phyloP scores from a whole-genome alignment of 2,797 vertebrate genomes.

The Megalops cyprinoides region DNA sequence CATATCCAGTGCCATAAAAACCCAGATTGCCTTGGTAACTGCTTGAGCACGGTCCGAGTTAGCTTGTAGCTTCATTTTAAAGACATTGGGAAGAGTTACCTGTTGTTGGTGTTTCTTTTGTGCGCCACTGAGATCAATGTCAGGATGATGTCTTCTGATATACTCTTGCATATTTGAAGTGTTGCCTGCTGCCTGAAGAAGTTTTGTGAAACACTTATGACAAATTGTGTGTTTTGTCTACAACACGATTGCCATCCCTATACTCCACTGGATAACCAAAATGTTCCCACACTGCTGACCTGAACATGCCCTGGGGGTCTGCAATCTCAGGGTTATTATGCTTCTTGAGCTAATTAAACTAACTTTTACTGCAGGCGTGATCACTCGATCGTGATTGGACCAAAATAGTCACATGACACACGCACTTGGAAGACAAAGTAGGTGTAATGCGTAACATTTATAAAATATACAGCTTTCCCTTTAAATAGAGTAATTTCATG shows the following conservation, averaged over 20 bases:
- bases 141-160: slow-evolving; percentile 22
- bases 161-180: slow-evolving; percentile 19
- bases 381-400: no score
- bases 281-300: slow-evolving; percentile 20
- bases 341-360: no score
- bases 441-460: no score
- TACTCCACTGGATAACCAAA: slow-evolving; percentile 31
- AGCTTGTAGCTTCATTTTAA: slow-evolving; percentile 8
- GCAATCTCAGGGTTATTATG: no score
- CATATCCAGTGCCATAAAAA: no score
- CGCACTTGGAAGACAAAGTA: no score
- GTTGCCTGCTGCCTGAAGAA: slow-evolving; percentile 17
- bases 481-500: no score
- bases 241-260: slow-evolving; percentile 14
- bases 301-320: no score
- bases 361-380: no score
- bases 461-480: no score
- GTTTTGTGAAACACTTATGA: slow-evolving; percentile 24
- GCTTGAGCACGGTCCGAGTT: background rate
- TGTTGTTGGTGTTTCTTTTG: slow-evolving; percentile 21
- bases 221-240: slow-evolving; percentile 17
- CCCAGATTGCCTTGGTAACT: no score
- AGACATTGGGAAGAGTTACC: slow-evolving; percentile 12
- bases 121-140: background rate
- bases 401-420: no score